phyloP scores from a whole-genome alignment of 2,113 vertebrate species.

The Lagenorhynchus albirostris region DNA sequence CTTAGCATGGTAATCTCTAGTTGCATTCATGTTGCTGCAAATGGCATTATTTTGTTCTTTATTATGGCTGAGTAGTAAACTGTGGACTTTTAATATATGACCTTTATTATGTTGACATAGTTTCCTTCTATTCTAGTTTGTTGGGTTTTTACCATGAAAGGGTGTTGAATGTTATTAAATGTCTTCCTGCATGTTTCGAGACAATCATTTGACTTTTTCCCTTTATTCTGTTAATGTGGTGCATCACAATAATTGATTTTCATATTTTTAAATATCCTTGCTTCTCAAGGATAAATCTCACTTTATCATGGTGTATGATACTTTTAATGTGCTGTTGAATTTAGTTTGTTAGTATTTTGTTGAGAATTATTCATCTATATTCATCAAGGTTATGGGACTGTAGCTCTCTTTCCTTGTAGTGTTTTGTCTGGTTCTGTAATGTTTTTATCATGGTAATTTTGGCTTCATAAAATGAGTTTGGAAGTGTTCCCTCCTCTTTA shows the following conservation, averaged over 20 bases:
- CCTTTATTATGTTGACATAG: not conserved
- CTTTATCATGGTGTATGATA: not conserved
- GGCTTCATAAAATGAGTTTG: not conserved
- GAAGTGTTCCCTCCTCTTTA: not conserved
- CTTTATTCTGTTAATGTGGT: not conserved
- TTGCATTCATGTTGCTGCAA: too few relatives aligned
- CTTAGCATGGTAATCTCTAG: too few relatives aligned
- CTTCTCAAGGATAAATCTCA: not conserved
- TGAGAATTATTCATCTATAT: not conserved
- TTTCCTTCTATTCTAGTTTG: not conserved
- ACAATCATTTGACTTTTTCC: not conserved
- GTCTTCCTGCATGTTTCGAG: not conserved
- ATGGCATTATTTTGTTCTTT: too few relatives aligned
- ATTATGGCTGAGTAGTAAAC: too few relatives aligned
- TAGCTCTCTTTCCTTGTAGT: not conserved
- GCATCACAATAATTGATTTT: not conserved
- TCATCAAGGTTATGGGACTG: not conserved
- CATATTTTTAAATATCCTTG: not conserved
- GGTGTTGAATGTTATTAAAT: not conserved
- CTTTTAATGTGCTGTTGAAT: not conserved
- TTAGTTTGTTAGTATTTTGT: not conserved
- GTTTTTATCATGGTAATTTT: not conserved
- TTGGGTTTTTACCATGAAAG: not conserved
- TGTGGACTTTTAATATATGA: not conserved
- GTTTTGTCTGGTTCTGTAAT: not conserved